Percentiles rank a stretch among this genome's conserved stretches.
These are phyloP conservation scores for Bhutanitis thaidina DNA, from an alignment of 2,888 invertebrate species.

Conservation along the genomic window DNA sequence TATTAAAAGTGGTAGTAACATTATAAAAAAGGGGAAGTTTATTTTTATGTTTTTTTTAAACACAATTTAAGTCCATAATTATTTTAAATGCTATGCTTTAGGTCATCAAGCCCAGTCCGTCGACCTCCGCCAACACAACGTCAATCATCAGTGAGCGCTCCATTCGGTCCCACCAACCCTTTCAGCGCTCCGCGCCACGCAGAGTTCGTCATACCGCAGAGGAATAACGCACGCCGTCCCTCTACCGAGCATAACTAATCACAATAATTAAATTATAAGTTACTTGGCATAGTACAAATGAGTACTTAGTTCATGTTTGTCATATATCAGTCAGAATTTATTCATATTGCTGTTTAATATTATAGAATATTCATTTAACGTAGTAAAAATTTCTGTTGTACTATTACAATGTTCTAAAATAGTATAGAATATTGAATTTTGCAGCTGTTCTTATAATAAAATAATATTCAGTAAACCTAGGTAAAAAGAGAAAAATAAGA, in stretches of 20 bases:
- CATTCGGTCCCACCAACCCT: conserved; percentile 61
- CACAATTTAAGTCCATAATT: too few relatives aligned
- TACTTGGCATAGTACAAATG: not conserved
- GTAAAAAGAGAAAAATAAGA: not conserved
- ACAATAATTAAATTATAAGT: conserved; percentile 10
- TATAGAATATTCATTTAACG: not conserved
- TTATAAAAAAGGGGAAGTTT: too few relatives aligned
- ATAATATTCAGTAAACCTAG: not conserved
- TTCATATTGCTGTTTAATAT: not conserved
- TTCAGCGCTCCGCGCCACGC: conserved; percentile 59
- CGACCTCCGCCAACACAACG: conserved; percentile 21
- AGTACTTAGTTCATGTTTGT: not conserved
- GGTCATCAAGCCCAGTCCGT: conserved; percentile 15
- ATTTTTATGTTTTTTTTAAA: too few relatives aligned
- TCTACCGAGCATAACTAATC: conserved; percentile 50
- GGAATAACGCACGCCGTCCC: conserved; percentile 49
- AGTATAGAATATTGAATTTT: not conserved
- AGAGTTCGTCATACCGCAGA: conserved; percentile 72
- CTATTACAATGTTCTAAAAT: not conserved
- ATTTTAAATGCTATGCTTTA: not conserved
- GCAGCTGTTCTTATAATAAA: not conserved
- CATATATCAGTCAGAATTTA: not conserved
- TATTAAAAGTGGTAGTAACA: too few relatives aligned
- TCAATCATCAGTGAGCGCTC: conserved; percentile 25
- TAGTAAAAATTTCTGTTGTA: not conserved